Base-by-base conservation (phyloP, 2,113 vertebrate genomes). In the Hymenochirus boettgeri region DNA sequence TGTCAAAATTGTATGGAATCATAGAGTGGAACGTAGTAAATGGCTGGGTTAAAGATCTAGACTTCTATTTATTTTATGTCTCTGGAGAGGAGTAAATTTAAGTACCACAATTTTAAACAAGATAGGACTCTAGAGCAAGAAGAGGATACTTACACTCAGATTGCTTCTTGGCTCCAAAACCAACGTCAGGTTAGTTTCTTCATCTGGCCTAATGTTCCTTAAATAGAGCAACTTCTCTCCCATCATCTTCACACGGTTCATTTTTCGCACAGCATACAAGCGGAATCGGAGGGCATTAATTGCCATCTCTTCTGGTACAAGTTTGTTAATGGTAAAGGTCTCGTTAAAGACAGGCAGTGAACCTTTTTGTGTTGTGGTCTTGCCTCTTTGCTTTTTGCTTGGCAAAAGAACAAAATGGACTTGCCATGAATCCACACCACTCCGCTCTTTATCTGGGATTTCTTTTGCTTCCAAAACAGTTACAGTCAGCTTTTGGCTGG, bases 181-280 rank as follows among this genome's bases (percentile, higher is more conserved):
- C 74, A 99, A 72, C 0, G 87, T 91, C 39, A 85, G 80, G 74
- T 91, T 90, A 26, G 71, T 76, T 19, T 85, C 83, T 21, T 65
- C 82, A 21, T 87, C 80, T 3, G 76, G 80, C 62, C 71, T 73
- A 52, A 99, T 64, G 39, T 79, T 82, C 5, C 76, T 85, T 35
- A 99, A 79, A 53, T 81, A 70, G 76, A 95, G 88, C 1, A 97
- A 9, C 39, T 86, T 89, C 82, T 99, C 96, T 0, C 93, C 96
- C 94, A 99, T 97, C 95, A 98, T 96, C 60, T 79, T 85, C 80
- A 94, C 93, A 0, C 90, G 85, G 61, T 79, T 85, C 85, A 93
- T 78, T 77, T 88, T 88, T 5, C 87, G 90, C 52, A 94, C 83
- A 0, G 95, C 93, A 2, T 99, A 99, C 42, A 99, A 88, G 21